phyloP scores from a whole-genome alignment of 2,888 invertebrate genomes.

The Nomada fucata region DNA sequence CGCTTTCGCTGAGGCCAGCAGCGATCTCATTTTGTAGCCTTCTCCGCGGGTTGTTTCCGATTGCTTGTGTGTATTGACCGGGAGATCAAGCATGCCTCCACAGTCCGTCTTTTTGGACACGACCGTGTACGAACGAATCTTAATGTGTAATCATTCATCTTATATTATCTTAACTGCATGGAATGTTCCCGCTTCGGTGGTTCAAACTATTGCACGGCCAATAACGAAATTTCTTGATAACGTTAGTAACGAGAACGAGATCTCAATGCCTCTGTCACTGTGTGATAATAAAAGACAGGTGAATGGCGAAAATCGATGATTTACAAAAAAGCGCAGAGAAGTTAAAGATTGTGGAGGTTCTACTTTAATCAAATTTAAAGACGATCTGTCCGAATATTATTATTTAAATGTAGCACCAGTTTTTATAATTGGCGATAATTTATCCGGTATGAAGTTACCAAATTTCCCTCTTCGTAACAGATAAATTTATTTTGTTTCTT shows the following conservation, averaged over 20 bases:
- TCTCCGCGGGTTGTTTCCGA: constrained; percentile 70
- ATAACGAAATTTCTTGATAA: constrained; percentile 29
- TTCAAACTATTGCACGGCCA: not conserved
- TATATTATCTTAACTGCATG: constrained; percentile 43
- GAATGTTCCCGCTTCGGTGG: constrained; percentile 34
- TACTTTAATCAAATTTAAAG: not conserved
- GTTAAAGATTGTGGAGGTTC: not conserved
- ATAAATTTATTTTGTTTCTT: not conserved
- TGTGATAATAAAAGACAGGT: not conserved
- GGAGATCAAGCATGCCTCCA: constrained; percentile 50
- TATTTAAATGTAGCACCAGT: not conserved
- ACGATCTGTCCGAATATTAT: not conserved
- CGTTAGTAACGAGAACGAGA: constrained; percentile 1
- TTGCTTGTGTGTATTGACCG: constrained; percentile 67
- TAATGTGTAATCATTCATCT: constrained; percentile 56
- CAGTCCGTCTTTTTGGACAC: constrained; percentile 19
- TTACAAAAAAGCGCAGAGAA: not conserved
- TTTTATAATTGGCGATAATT: not conserved
- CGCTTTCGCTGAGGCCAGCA: constrained; percentile 82
- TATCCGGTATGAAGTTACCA: not conserved
- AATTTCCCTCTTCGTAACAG: constrained; percentile 6
- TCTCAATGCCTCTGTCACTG: not conserved
- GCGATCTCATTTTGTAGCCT: constrained; percentile 81
- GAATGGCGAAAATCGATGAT: not conserved
- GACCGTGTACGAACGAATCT: constrained; percentile 33